A percentile compares a stretch with the other conserved stretches of the same genome.
These are phyloP conservation scores for Neoitamus cyanurus DNA, from an alignment of 2,888 invertebrate species.

Conservation along the genomic window DNA sequence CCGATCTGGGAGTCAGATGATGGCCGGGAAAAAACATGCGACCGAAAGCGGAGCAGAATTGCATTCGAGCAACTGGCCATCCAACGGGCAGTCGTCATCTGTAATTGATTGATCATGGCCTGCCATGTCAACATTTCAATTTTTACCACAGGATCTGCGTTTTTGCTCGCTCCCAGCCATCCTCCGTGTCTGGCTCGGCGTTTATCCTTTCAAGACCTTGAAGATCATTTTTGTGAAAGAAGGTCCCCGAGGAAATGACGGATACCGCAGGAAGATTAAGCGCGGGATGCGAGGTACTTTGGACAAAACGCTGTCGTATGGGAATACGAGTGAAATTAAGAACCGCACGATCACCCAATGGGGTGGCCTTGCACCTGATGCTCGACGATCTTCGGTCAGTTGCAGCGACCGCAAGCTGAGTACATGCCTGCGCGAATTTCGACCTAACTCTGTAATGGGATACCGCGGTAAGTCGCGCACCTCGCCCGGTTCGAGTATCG, in stretches of 20 bases:
- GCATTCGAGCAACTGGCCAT: not conserved
- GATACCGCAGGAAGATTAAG: conserved; percentile 15
- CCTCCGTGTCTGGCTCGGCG: not conserved
- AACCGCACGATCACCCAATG: not conserved
- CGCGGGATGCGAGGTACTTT: not conserved
- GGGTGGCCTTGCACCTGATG: conserved; percentile 32
- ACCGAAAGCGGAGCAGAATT: not conserved
- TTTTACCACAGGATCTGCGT: conserved; percentile 29
- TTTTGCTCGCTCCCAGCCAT: not conserved
- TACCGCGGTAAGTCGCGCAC: not conserved
- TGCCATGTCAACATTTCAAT: conserved; percentile 45
- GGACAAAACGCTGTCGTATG: conserved; percentile 27
- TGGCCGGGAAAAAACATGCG: not conserved
- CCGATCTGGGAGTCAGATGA: not conserved
- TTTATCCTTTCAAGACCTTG: conserved; percentile 36
- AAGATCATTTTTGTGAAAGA: not conserved
- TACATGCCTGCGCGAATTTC: conserved; percentile 13
- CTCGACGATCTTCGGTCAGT: not conserved
- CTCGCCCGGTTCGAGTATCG: not conserved
- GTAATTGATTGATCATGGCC: conserved; percentile 45
- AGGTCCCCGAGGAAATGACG: conserved; percentile 22
- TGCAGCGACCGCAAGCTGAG: conserved; percentile 8
- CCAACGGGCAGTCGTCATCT: conserved; percentile 22
- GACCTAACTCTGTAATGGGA: conserved; percentile 1
- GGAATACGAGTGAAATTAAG: not conserved